Base-by-base conservation (phyloP, 2,113 vertebrate genomes). In the Turdus rufiventris region DNA sequence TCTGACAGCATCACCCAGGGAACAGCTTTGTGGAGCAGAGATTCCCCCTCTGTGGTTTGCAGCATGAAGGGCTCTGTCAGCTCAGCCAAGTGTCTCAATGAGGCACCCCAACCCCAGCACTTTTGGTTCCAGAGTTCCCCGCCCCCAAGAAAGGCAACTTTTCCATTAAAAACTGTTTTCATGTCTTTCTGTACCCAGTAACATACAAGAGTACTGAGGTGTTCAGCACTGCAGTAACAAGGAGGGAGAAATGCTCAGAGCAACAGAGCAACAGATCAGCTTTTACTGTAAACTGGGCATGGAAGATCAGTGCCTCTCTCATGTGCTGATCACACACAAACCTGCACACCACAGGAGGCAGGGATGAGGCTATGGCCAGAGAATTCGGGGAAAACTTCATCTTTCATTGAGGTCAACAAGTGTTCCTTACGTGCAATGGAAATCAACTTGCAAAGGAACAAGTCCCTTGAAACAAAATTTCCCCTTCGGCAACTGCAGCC, bases 391-490 rank as follows among this genome's bases (percentile, higher is more conserved):
- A 61, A 84, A 75, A 61, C 4, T 7, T 28, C 53, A 9, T 38
- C 45, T 91, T 92, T 94, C 63, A 50, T 50, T 58, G 50, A 82
- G 57, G 80, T 85, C 73, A 85, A 67, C 33, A 73, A 47, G 54
- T 43, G 38, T 76, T 63, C 88, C 81, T 91, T 70, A 34, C 15
- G 12, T 26, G 51, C 58, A 56, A 9, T 36, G 24, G 47, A 88
- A 88, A 88, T 85, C 50, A 88, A 24, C 24, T 80, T 83, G 47
- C 43, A 87, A 94, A 85, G 93, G 58, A 91, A 86, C 43, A 83
- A 71, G 25, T 83, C 66, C 42, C 94, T 83, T 36, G 89, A 74
- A 95, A 73, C 13, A 66, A 66, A 83, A 83, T 74, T 88, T 96
- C 74, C 81, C 75, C 92, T 94, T 85, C 2, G 0, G 75, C 92